Conservation (phyloP, 2,888 invertebrate species). For the Melieria picta region DNA sequence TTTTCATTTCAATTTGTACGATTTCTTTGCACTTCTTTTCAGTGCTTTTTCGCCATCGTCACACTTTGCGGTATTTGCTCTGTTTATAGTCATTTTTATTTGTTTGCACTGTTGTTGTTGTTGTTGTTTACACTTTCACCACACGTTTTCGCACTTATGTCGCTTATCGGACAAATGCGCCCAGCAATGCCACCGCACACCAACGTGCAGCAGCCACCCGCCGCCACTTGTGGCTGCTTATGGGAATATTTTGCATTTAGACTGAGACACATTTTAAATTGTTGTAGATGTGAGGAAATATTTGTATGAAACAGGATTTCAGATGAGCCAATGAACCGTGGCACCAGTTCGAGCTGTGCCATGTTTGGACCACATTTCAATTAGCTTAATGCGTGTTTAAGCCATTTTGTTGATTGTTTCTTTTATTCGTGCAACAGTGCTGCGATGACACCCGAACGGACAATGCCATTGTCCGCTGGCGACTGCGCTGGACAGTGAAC, state of each 20-base stretch:
- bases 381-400: conserved; percentile 62
- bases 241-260: conserved; percentile 2
- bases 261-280: too few species aligned
- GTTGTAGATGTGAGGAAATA: too few species aligned
- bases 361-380: conserved; percentile 51
- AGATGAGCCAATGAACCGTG: conserved; percentile 9
- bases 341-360: too few species aligned
- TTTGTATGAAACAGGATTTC: too few species aligned
- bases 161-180: neutral
- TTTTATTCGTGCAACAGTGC: conserved; percentile 20
- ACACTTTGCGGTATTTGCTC: conserved; percentile 26
- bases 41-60: conserved; percentile 3
- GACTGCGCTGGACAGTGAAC: neutral
- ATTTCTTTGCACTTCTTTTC: conserved; percentile 9
- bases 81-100: conserved; percentile 31
- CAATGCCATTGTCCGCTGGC: neutral
- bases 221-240: neutral
- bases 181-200: too few species aligned
- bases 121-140: conserved; percentile 28
- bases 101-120: conserved; percentile 16
- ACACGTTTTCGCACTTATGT: conserved; percentile 45
- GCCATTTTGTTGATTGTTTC: conserved; percentile 60
- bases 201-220: too few species aligned
- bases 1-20: conserved; percentile 39
- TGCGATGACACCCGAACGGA: neutral